phyloP scores from a whole-genome alignment of 2,113 vertebrate species.

The Kryptolebias marmoratus region DNA sequence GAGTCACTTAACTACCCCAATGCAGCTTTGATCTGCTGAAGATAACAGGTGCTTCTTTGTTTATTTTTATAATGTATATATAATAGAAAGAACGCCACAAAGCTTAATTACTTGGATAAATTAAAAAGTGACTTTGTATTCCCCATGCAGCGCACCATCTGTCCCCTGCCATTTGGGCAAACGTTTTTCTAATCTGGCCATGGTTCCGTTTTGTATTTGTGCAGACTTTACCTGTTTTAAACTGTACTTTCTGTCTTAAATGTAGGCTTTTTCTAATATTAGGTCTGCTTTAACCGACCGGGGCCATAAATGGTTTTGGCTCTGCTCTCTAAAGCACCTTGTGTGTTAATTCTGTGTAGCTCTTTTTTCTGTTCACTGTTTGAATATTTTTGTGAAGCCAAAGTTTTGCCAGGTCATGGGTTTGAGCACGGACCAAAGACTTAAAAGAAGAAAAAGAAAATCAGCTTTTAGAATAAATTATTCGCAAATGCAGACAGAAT shows the following conservation, averaged over 20 bases:
- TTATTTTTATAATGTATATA: constrained; percentile 47
- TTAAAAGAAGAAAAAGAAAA: too few relatives aligned
- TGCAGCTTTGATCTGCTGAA: constrained; percentile 49
- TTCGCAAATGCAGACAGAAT: constrained; percentile 40
- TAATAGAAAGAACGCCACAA: constrained; percentile 7
- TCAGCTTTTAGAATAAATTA: constrained; percentile 55
- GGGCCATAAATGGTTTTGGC: constrained; percentile 29
- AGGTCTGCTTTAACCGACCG: constrained; percentile 38
- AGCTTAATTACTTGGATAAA: constrained; percentile 29
- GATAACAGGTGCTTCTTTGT: constrained; percentile 62
- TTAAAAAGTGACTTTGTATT: constrained; percentile 18
- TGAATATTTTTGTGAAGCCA: constrained; percentile 54
- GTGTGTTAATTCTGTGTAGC: constrained; percentile 61
- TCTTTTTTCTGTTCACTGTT: constrained; percentile 43
- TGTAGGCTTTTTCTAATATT: constrained; percentile 50
- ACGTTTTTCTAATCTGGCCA: constrained; percentile 41
- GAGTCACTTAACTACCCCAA: constrained; percentile 38
- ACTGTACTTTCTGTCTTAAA: constrained; percentile 58
- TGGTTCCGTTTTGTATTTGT: constrained; percentile 65
- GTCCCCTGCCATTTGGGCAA: constrained; percentile 31
- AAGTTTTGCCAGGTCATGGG: constrained; percentile 56
- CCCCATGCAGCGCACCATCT: constrained; percentile 6
- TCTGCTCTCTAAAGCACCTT: constrained; percentile 42
- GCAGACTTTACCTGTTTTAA: constrained; percentile 27
- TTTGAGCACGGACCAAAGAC: constrained; percentile 78